phyloP scores from a whole-genome alignment of 1,140 invertebrate species.

The Papilio polytes region DNA sequence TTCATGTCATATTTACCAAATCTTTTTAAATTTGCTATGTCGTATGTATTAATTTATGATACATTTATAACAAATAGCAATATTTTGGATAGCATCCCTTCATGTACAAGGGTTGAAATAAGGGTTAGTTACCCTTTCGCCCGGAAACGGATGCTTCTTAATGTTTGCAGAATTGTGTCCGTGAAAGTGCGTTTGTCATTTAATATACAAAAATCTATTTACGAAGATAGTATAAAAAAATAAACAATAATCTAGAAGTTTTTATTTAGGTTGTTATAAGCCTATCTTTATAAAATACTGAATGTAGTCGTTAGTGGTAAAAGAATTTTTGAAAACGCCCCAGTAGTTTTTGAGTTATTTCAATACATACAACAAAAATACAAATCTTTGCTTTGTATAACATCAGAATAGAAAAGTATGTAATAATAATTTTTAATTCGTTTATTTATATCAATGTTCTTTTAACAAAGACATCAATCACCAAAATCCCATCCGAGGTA shows the following conservation, averaged over 20 bases:
- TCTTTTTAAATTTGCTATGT: not conserved
- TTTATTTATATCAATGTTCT: not conserved
- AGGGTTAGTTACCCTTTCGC: slow-evolving; percentile 60
- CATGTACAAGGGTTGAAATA: slow-evolving; percentile 45
- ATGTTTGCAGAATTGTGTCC: slow-evolving; percentile 57
- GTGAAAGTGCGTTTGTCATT: slow-evolving; percentile 44
- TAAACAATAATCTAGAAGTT: too few relatives aligned
- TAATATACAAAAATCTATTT: not conserved
- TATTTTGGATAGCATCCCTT: slow-evolving; percentile 18
- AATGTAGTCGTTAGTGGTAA: too few relatives aligned
- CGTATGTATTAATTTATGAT: not conserved
- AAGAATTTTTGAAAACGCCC: too few relatives aligned
- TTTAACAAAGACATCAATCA: slow-evolving; percentile 52
- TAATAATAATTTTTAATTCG: too few relatives aligned
- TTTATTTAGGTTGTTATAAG: too few relatives aligned
- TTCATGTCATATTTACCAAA: not conserved
- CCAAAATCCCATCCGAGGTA: slow-evolving; percentile 45
- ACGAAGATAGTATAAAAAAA: not conserved
- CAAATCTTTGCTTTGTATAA: too few relatives aligned
- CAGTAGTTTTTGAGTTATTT: too few relatives aligned
- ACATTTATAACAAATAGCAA: not conserved
- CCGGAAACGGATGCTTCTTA: slow-evolving; percentile 58
- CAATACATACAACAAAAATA: too few relatives aligned
- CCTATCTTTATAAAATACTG: too few relatives aligned
- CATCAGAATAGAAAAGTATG: too few relatives aligned